These are phyloP conservation scores for Falco columbarius DNA, from an alignment of 2,797 vertebrate genomes.

Conservation along the genomic window DNA sequence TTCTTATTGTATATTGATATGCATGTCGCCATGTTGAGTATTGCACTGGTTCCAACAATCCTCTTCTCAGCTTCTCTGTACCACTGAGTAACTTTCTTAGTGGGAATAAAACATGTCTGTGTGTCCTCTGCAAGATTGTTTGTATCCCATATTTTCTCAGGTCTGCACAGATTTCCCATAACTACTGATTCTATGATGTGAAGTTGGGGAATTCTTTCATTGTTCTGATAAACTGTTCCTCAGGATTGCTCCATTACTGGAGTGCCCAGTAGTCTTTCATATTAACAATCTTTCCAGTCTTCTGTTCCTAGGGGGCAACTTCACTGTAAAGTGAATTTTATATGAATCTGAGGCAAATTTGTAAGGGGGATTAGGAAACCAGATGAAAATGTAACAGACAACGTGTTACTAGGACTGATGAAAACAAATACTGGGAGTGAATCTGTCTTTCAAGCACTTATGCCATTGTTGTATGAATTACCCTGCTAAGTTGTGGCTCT, in stretches of 20 bases:
- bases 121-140: background rate
- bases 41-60: background rate
- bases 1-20: background rate
- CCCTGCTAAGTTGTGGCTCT: background rate
- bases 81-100: background rate
- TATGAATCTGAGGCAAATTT: background rate
- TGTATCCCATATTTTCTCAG: background rate
- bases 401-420: background rate
- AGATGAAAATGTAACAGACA: background rate
- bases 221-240: background rate
- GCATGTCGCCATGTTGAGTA: background rate
- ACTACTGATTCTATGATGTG: background rate
- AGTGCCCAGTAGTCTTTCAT: background rate
- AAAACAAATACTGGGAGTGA: background rate
- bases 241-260: background rate
- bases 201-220: background rate
- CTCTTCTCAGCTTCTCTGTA: background rate
- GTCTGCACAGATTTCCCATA: background rate
- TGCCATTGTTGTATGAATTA: background rate
- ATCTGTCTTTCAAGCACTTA: background rate
- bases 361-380: background rate
- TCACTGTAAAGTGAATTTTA: background rate
- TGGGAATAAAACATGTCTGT: background rate
- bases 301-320: background rate
- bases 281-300: background rate